phyloP scores from a whole-genome alignment of 2,888 invertebrate genomes.

The Amblyjoppa fuscipennis region DNA sequence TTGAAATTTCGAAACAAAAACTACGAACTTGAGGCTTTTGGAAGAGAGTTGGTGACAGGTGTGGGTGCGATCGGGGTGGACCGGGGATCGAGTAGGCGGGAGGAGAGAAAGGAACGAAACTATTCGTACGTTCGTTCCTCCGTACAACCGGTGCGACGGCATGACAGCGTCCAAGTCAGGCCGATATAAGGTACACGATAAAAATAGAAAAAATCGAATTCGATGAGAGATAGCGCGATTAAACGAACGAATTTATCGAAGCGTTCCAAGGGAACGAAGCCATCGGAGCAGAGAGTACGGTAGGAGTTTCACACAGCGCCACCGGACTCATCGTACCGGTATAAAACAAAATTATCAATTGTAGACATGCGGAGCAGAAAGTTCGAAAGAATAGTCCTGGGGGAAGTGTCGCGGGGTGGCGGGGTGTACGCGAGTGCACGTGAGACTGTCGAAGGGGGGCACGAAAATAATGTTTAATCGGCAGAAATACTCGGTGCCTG shows the following conservation, averaged over 20 bases:
- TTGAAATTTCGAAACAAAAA: no score
- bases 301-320: slow-evolving; percentile 20
- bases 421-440: slow-evolving; percentile 41
- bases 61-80: background rate
- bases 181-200: background rate
- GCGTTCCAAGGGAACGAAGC: slow-evolving; percentile 56
- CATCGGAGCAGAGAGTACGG: slow-evolving; percentile 56
- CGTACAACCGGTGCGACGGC: background rate
- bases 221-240: slow-evolving; percentile 36
- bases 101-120: background rate
- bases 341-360: slow-evolving; percentile 77
- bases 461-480: slow-evolving; percentile 83
- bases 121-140: no score
- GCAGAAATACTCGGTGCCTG: slow-evolving; percentile 79
- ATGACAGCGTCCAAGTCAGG: background rate
- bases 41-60: no score
- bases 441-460: slow-evolving; percentile 58
- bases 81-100: background rate
- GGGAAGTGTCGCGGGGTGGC: slow-evolving; percentile 33
- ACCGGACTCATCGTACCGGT: slow-evolving; percentile 67
- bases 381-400: slow-evolving; percentile 47
- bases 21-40: background rate
- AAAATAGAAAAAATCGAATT: slow-evolving; percentile 25
- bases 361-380: slow-evolving; percentile 59
- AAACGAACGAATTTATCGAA: slow-evolving; percentile 64